Evolutionary conservation across 1,140 invertebrate species (phyloP).

Genomic region (Zaprionus camerounensis): DNA sequence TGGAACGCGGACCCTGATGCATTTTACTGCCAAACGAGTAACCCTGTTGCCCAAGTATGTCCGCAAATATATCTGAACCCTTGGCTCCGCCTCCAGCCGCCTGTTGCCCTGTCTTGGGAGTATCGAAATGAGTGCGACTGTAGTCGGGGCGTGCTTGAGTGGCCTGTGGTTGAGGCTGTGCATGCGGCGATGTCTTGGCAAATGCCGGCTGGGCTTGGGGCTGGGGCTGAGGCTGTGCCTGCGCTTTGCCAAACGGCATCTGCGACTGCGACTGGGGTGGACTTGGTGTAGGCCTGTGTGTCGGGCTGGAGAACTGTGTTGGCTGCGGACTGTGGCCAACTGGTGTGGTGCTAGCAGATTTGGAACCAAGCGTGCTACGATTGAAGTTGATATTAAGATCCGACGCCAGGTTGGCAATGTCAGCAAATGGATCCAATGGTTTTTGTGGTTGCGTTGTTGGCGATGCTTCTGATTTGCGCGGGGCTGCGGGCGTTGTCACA

Average conservation of each 20-base stretch:
- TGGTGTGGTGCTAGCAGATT: constrained; percentile 61
- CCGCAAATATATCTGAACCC: constrained; percentile 92
- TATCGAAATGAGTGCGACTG: constrained; percentile 89
- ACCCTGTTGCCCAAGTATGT: constrained; percentile 94
- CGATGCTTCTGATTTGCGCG: constrained; percentile 59
- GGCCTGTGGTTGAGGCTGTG: constrained; percentile 33
- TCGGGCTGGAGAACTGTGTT: constrained; percentile 84
- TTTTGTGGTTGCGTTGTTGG: constrained; percentile 61
- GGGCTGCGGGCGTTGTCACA: constrained; percentile 64
- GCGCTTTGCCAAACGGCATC: constrained; percentile 22
- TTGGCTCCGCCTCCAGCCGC: constrained; percentile 77
- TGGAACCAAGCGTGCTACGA: constrained; percentile 65
- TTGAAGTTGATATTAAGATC: constrained; percentile 80
- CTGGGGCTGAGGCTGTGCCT: constrained; percentile 21
- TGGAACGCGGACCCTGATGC: constrained; percentile 92
- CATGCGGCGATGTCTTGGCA: constrained; percentile 34
- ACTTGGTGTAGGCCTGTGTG: constrained; percentile 41
- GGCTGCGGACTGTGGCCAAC: constrained; percentile 74
- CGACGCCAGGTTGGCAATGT: constrained; percentile 85
- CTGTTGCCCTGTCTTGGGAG: constrained; percentile 78
- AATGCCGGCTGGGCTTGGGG: constrained; percentile 41
- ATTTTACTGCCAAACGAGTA: constrained; percentile 92
- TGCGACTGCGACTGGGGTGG: constrained; percentile 43
- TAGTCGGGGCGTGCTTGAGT: constrained; percentile 85
- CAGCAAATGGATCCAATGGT: constrained; percentile 86